These are phyloP conservation scores for Tenthredo livida DNA, from an alignment of 2,888 invertebrate species.

Conservation along the genomic window DNA sequence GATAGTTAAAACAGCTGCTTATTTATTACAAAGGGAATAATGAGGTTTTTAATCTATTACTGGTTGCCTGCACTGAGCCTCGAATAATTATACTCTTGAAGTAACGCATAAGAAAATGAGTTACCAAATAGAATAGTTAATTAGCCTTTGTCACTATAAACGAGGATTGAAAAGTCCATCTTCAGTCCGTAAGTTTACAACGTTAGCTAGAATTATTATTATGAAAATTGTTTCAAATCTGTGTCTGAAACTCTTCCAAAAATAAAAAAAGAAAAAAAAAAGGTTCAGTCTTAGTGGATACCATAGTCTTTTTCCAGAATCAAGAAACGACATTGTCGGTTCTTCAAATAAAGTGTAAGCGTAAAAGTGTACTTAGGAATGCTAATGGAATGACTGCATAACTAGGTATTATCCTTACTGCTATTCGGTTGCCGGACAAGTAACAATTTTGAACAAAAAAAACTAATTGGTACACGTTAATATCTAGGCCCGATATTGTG, in stretches of 20 bases:
- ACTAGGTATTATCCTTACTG: conserved; percentile 4
- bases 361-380: conserved; percentile 46
- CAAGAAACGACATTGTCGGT: not conserved
- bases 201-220: not conserved
- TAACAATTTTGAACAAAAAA: not conserved
- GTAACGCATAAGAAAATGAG: not conserved
- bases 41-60: conserved; percentile 2
- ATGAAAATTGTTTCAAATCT: conserved; percentile 30
- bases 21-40: not conserved
- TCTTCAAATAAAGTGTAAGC: not conserved
- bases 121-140: not conserved
- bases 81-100: not conserved
- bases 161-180: not conserved
- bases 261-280: not conserved
- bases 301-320: conserved; percentile 30
- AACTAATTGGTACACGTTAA: not conserved
- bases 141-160: not conserved
- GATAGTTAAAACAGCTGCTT: conserved; percentile 19
- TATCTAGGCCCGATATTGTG: conserved; percentile 13
- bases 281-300: conserved; percentile 34
- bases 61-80: not conserved
- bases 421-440: not conserved
- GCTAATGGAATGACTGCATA: conserved; percentile 34
- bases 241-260: conserved; percentile 20
- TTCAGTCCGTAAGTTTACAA: conserved; percentile 9